Base-by-base conservation (phyloP, 1,140 invertebrate species). In the Leptinotarsa undecemlineata region DNA sequence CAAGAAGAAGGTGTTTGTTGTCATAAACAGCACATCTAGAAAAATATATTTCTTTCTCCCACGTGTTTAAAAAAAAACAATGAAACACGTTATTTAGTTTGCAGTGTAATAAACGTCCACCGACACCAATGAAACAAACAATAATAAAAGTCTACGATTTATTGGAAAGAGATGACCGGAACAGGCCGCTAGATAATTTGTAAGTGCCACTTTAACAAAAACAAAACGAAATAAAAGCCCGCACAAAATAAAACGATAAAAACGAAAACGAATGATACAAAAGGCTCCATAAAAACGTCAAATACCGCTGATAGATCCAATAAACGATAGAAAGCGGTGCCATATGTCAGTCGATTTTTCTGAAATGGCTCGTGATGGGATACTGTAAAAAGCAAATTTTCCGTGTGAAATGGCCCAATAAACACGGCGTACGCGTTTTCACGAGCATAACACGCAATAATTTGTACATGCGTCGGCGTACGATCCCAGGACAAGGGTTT, bases 251-350 rank as follows among this genome's bases (percentile, higher is more conserved):
- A 14, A 66, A n/a, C 63, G 63, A 66, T 66, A 66, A 66, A 66
- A 66, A 15, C 13, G 23, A 66, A 33, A 66, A 23, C 15, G 21
- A 66, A 21, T 23, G 26, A 23, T 13, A 21, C 20, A 66, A 66
- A 66, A 33, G 13, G 20, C 63, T 14, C 63, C 20, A 23, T 23
- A 66, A 66, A 66, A 66, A 21, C 20, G 20, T 21, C 20, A 66
- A 66, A 66, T 66, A 66, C 63, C 63, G 23, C 63, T 66, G 63
- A 66, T 66, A 66, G 20, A 66, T 66, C 63, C 63, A 23, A 66
- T 66, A 23, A 66, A 66, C 63, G 63, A 66, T 66, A 23, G 63
- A 66, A 66, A 57, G 63, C 63, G 26, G 14, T 33, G 26, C 63
- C 63, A 66, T 66, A 66, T 66, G 63, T 66, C 63, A 66, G n/a